A percentile compares a stretch with the other conserved stretches of the same genome.
phyloP scores from a whole-genome alignment of 1,140 invertebrate species.

The Scaptomyza graminum region DNA sequence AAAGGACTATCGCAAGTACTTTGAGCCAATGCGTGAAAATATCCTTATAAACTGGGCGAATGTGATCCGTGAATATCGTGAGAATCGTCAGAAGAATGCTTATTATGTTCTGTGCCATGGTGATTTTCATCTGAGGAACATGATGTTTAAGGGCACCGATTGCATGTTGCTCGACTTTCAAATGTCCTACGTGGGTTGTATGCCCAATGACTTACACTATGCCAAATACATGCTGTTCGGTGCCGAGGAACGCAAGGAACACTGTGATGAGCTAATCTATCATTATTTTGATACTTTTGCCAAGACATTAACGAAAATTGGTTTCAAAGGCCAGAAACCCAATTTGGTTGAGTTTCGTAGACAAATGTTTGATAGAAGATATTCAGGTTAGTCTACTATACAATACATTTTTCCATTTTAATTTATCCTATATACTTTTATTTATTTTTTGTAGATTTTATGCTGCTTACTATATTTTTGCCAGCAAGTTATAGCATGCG shows the following conservation, averaged over 20 bases:
- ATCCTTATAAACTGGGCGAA: conserved; percentile 16
- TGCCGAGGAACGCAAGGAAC: conserved; percentile 35
- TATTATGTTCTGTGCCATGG: conserved; percentile 65
- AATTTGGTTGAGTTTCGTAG: conserved; percentile 40
- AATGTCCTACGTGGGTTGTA: conserved; percentile 41
- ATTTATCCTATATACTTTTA: background rate
- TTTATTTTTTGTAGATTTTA: conserved; percentile 28
- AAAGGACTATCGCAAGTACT: conserved; percentile 42
- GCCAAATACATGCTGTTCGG: conserved; percentile 61
- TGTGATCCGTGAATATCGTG: conserved; percentile 42
- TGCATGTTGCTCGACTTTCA: conserved; percentile 70
- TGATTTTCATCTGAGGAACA: conserved; percentile 63
- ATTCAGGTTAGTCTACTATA: conserved; percentile 27
- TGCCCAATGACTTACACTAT: conserved; percentile 55
- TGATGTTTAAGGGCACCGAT: conserved; percentile 64
- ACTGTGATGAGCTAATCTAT: conserved; percentile 46
- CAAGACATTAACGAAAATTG: conserved; percentile 48
- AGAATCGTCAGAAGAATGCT: conserved; percentile 16
- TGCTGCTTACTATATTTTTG: conserved; percentile 46
- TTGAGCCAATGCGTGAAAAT: conserved; percentile 37
- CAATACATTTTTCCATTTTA: background rate
- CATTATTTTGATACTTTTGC: conserved; percentile 49
- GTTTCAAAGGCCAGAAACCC: conserved; percentile 47
- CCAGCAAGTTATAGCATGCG: conserved; percentile 26
- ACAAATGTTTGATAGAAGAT: conserved; percentile 37